These are phyloP conservation scores for Prolemur simus DNA, from an alignment of 2,113 vertebrate species.

Conservation along the genomic window DNA sequence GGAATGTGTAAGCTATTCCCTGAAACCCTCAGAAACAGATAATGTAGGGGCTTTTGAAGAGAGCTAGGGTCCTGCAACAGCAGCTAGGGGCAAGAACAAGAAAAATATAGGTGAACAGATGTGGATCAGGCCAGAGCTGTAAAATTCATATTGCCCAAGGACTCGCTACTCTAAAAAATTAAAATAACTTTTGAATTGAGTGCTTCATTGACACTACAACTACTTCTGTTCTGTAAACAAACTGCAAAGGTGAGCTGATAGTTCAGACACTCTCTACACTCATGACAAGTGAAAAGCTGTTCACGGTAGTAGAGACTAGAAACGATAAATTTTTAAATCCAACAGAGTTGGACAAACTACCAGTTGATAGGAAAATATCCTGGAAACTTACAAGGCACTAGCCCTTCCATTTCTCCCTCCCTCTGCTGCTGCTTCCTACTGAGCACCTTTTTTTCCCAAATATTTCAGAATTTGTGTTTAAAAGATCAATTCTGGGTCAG, in stretches of 20 bases:
- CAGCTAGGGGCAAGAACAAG: neutral
- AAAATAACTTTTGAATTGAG: neutral
- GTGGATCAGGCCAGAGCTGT: neutral
- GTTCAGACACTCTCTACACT: neutral
- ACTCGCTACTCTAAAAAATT: neutral
- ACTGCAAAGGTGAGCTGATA: neutral
- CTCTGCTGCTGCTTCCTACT: neutral
- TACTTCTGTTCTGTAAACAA: conserved; percentile 28
- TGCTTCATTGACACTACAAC: neutral
- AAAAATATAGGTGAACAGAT: neutral
- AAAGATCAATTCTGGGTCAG: conserved; percentile 47
- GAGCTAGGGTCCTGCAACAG: neutral
- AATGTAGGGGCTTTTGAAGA: neutral
- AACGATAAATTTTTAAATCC: neutral
- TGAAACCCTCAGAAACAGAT: neutral
- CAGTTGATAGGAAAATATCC: neutral
- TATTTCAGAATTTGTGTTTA: conserved; percentile 31
- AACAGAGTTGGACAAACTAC: neutral
- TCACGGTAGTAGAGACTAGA: neutral
- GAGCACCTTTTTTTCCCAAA: neutral
- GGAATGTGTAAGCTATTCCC: neutral
- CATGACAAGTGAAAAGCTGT: neutral
- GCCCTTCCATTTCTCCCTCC: neutral
- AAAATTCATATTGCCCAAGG: neutral
- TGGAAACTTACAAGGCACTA: neutral